Percentiles rank a stretch among this genome's conserved stretches.
Conservation (phyloP, 2,797 vertebrate species). For the Mionectes olivaceus region DNA sequence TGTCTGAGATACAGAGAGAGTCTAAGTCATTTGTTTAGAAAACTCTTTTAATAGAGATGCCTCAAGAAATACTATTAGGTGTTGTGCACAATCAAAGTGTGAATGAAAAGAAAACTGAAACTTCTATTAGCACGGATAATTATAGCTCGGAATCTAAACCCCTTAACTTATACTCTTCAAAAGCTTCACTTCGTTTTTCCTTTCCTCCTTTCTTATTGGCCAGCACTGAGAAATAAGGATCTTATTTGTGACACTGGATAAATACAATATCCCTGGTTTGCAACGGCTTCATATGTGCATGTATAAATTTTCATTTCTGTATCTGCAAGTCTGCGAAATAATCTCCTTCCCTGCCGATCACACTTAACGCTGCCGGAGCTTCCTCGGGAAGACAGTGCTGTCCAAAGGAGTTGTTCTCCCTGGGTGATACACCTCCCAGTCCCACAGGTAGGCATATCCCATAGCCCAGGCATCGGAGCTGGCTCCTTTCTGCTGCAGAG, state of each 20-base stretch:
- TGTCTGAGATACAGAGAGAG: slow-evolving; percentile 4
- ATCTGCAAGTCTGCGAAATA: not conserved
- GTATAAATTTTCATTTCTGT: not conserved
- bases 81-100: not conserved
- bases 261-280: not conserved
- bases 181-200: not conserved
- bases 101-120: not conserved
- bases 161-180: not conserved
- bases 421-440: accelerated
- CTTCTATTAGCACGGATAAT: not conserved
- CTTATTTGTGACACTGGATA: not conserved
- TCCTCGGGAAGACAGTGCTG: not conserved
- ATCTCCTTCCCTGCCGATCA: not conserved
- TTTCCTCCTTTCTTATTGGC: not conserved
- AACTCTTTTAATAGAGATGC: not conserved
- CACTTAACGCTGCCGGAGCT: not conserved
- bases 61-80: not conserved
- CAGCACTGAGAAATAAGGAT: not conserved
- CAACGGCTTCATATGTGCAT: not conserved
- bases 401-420: not conserved
- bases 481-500: not conserved
- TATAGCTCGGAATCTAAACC: not conserved
- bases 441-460: not conserved
- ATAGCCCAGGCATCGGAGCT: not conserved
- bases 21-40: slow-evolving; percentile 15